Conservation (phyloP, 2,797 vertebrate species). For the Lithobates sylvaticus region DNA sequence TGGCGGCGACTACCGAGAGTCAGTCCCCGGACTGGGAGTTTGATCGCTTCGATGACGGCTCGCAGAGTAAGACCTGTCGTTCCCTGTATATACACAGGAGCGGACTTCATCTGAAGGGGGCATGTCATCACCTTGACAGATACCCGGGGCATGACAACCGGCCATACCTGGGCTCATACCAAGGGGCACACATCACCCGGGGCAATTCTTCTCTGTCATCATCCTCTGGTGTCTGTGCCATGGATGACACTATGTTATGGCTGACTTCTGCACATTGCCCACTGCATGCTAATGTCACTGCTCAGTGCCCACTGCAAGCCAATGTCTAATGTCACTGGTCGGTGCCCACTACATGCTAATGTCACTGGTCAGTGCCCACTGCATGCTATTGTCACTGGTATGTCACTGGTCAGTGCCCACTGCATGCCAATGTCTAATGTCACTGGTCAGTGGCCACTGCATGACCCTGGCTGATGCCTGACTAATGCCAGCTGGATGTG, state of each 20-base stretch:
- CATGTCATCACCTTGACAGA: no score
- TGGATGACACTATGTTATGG: no score
- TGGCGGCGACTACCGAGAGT: slow-evolving; percentile 89
- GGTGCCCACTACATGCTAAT: background rate
- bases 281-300: background rate
- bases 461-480: background rate
- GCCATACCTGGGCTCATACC: background rate
- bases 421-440: no score
- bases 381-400: background rate
- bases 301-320: background rate
- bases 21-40: slow-evolving; percentile 95
- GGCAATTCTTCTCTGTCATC: no score
- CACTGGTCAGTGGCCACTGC: no score
- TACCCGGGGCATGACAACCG: no score
- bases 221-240: no score
- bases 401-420: background rate
- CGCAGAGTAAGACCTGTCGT: slow-evolving; percentile 85
- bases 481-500: background rate
- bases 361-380: background rate
- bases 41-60: slow-evolving; percentile 95
- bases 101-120: background rate
- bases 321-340: background rate
- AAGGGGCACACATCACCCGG: background rate
- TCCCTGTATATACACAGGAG: no score
- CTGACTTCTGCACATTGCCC: no score